Percentiles rank a stretch among this genome's conserved stretches.
Conservation (phyloP, 1,140 invertebrate genomes). For the Diachasma alloeum region DNA sequence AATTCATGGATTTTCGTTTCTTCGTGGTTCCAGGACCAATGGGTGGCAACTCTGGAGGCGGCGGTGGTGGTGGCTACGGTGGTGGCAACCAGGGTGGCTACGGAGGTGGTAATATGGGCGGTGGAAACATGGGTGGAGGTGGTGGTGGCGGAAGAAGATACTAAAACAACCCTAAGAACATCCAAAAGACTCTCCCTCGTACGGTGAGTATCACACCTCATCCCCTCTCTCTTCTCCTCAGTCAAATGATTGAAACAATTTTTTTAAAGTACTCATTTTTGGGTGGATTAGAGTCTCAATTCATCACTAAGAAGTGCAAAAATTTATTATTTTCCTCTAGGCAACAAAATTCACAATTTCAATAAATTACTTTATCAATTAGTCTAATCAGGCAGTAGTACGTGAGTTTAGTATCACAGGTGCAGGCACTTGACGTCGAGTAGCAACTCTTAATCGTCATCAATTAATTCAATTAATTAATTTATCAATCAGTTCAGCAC, state of each 20-base stretch:
- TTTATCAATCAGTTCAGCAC: no score
- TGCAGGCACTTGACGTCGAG: neutral
- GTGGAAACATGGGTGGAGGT: conserved; percentile 45
- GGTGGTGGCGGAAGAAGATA: conserved; percentile 54
- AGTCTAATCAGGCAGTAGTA: neutral
- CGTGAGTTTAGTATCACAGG: neutral
- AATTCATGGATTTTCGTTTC: neutral
- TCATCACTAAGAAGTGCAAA: neutral
- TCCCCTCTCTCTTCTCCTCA: neutral
- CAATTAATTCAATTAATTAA: no score
- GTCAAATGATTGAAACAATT: no score
- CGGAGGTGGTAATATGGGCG: conserved; percentile 54
- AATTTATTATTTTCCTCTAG: neutral
- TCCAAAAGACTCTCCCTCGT: conserved; percentile 38
- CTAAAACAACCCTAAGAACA: conserved; percentile 35
- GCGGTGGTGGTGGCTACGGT: conserved; percentile 60
- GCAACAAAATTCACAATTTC: neutral
- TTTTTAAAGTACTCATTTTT: no score
- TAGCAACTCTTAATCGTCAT: no score
- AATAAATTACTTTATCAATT: neutral
- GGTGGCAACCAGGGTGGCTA: conserved; percentile 61
- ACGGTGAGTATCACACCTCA: conserved; percentile 45
- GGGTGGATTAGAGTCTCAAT: neutral
- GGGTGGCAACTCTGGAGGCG: conserved; percentile 53
- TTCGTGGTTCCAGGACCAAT: conserved; percentile 43